Base-by-base conservation (phyloP, 64 coral and sea anemone genomes). In the Montipora sp. region DNA sequence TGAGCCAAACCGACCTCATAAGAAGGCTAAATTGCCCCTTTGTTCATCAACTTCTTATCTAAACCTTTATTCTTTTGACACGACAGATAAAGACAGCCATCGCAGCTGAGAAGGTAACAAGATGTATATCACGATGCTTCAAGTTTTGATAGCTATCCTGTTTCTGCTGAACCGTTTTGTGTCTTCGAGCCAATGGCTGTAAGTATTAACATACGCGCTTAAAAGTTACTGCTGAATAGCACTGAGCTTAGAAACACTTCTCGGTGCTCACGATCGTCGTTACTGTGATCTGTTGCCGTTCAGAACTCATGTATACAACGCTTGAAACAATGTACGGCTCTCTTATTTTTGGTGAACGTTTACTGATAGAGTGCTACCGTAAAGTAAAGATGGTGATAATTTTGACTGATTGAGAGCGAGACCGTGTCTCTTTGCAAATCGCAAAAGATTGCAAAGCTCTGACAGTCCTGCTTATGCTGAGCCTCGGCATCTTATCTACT, bases 161-260 rank as follows among this genome's bases (percentile, higher is more conserved):
- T 89, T 89, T 59, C 5, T 59, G 5, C 14, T 89, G 14, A 48
- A 66, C 19, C 27, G 73, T 44, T 69, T 36, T n/a, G 87, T 89
- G 13, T 44, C 50, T 14, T 53, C 87, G 51, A 89, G 87, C 5
- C 87, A 89, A 51, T 89, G 87, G 87, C 73, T 89, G 87, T 89
- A 89, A 89, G 87, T 89, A 89, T 75, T 13, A 65, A 77, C 13
- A n/a, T n/a, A 45, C 55, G 68, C 15, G 68, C 15, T 16, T 72
- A 21, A 72, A 72, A 72, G 21, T 15, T 15, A 72, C 21, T 15
- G 15, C 68, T 72, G 68, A 21, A 72, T 16, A 16, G 21, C 15
- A 72, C 15, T 15, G 21, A 72, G 15, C 21, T 72, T 2, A 72
- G 68, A 72, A 36, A 36, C 36, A 36, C 36, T 36, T 36, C 36